Conservation (phyloP, 2,797 vertebrate genomes). For the Urosaurus nigricauda region DNA sequence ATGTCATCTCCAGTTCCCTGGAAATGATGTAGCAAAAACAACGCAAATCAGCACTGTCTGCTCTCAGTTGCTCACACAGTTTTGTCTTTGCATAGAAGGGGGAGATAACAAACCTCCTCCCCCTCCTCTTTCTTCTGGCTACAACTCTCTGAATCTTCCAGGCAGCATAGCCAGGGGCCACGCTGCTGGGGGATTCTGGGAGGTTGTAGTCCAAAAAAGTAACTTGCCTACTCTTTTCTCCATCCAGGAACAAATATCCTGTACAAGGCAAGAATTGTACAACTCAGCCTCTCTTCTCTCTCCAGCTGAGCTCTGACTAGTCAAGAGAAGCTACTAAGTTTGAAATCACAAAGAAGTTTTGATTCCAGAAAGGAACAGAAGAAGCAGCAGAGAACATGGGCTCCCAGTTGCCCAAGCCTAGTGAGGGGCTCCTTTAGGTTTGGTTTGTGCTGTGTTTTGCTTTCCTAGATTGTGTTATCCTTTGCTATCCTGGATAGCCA, state of each 20-base stretch:
- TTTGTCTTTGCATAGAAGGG: neutral
- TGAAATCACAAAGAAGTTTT: neutral
- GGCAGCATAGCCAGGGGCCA: too few relatives aligned
- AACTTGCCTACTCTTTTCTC: neutral
- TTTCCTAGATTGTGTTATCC: neutral
- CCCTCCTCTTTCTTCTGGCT: neutral
- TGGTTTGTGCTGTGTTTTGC: neutral
- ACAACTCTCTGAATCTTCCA: too few relatives aligned
- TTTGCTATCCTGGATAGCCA: slow-evolving; percentile 24
- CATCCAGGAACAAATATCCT: neutral
- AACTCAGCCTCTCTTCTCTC: neutral
- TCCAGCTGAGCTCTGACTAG: neutral
- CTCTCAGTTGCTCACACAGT: neutral
- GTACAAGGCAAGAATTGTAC: neutral
- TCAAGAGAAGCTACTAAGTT: neutral
- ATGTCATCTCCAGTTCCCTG: neutral
- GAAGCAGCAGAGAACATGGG: neutral
- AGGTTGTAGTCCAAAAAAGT: too few relatives aligned
- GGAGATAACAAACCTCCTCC: neutral
- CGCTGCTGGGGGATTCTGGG: too few relatives aligned
- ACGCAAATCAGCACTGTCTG: neutral
- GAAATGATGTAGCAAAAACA: neutral
- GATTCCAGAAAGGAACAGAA: neutral
- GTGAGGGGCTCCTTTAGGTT: neutral
- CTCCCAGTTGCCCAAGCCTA: fast-evolving